Evolutionary conservation across 2,113 vertebrate genomes (phyloP).

Genomic region (Nothobranchius furzeri): DNA sequence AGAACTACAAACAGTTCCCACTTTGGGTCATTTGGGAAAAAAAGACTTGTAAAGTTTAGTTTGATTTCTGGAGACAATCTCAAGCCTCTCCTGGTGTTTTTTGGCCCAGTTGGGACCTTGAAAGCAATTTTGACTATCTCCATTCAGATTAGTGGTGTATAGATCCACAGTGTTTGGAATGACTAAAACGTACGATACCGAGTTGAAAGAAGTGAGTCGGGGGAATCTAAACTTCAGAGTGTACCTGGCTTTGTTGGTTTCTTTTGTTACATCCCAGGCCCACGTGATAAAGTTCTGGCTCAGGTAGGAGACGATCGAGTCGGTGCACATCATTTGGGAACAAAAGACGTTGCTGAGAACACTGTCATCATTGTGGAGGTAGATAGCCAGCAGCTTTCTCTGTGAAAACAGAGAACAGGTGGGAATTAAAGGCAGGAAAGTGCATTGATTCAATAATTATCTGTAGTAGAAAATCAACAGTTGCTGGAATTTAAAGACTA

Average conservation of each 20-base stretch:
- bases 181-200: too few relatives aligned
- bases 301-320: slow-evolving; percentile 97
- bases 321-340: slow-evolving; percentile 99
- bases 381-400: slow-evolving; percentile 99
- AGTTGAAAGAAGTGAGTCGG: too few relatives aligned
- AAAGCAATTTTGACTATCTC: too few relatives aligned
- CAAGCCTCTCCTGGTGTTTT: too few relatives aligned
- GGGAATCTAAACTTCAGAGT: slow-evolving; percentile 52
- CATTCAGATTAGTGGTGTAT: too few relatives aligned
- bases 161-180: too few relatives aligned
- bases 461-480: not conserved
- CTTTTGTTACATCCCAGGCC: slow-evolving; percentile 99
- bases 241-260: slow-evolving; percentile 96
- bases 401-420: slow-evolving; percentile 64
- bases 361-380: slow-evolving; percentile 99
- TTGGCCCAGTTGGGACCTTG: too few relatives aligned
- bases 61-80: too few relatives aligned
- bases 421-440: not conserved
- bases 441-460: not conserved
- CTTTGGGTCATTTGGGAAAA: slow-evolving; percentile 51
- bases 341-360: slow-evolving; percentile 99
- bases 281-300: slow-evolving; percentile 99
- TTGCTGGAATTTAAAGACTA: not conserved
- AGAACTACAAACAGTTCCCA: not conserved
- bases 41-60: slow-evolving; percentile 12